Percentiles rank a stretch among this genome's conserved stretches.
phyloP scores from a whole-genome alignment of 2,888 invertebrate species.

The Coelopa pilipes region DNA sequence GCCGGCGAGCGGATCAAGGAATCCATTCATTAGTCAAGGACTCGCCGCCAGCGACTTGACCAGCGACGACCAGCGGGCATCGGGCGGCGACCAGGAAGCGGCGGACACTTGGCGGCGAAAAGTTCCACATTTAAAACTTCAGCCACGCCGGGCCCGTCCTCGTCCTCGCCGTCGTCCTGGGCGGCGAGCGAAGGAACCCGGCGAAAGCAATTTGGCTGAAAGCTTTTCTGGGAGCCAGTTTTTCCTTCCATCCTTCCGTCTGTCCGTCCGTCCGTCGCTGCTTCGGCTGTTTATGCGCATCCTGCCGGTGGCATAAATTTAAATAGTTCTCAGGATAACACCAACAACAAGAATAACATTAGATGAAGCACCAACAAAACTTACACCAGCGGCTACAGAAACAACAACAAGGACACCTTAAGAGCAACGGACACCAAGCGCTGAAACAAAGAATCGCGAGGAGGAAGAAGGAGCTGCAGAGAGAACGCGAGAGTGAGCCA shows the following conservation, averaged over 20 bases:
- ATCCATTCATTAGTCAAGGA: constrained; percentile 26
- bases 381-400: background rate
- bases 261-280: too few species aligned
- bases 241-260: background rate
- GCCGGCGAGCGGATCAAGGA: constrained; percentile 11
- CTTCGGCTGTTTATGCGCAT: constrained; percentile 16
- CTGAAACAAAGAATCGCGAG: too few species aligned
- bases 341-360: background rate
- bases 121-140: too few species aligned
- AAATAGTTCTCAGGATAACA: constrained; percentile 26
- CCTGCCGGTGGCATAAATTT: constrained; percentile 30
- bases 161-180: background rate
- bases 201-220: constrained; percentile 31
- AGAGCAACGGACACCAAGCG: background rate
- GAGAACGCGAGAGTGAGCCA: background rate
- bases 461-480: background rate
- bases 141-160: too few species aligned
- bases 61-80: constrained; percentile 7
- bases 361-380: too few species aligned
- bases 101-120: too few species aligned
- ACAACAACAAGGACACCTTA: background rate
- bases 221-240: constrained; percentile 23
- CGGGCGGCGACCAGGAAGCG: too few species aligned
- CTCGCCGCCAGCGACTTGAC: constrained; percentile 11
- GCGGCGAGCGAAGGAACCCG: background rate